Base-by-base conservation (phyloP, 2,888 invertebrate genomes). In the Drosophila incognita region DNA sequence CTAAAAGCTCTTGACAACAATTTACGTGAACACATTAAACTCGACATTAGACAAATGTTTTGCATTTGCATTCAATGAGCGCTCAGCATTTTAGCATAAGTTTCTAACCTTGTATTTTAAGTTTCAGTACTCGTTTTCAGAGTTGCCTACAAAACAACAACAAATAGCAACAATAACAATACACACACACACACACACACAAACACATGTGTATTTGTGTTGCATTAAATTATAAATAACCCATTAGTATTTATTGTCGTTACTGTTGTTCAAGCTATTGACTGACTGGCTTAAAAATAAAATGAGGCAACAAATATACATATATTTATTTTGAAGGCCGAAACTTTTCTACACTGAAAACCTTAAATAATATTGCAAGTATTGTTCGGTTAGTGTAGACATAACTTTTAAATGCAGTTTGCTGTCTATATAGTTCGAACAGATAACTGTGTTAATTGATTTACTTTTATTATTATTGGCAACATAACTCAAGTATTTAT, bases 21-120 rank as follows among this genome's bases (percentile, higher is more conserved):
- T 79, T 77, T 77, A 69, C 63, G 51, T 52, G 58, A 24, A 72
- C 51, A 63, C 67, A 54, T 79, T 57, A 78, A 80, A 62, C 35
- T 63, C 27, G 71, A 56, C 76, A 74, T 60, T 79, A 62, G 58
- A 62, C 60, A 76, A 80, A 76, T 71, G 60, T 59, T 78, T 75
- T 59, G 57, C 76, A 78, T 78, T 78, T 79, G 78, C 80, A 78
- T 78, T 64, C 77, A 75, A 65, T 60, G 54, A 42, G 67, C 63
- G 56, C 35, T 31, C 59, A 71, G 33, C 46, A 27, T 42, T 57
- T 21, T 1, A 18, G 35, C 18, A 36, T 27, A 38, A 46, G 49
- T 40, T 64, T 38, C 61, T 70, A 70, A 75, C 69, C 77, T 79
- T 77, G 77, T 49, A 31, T 57, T 63, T 59, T 51, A 51, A 56